phyloP scores from a whole-genome alignment of 2,797 vertebrate genomes.

The Numenius phaeopus region DNA sequence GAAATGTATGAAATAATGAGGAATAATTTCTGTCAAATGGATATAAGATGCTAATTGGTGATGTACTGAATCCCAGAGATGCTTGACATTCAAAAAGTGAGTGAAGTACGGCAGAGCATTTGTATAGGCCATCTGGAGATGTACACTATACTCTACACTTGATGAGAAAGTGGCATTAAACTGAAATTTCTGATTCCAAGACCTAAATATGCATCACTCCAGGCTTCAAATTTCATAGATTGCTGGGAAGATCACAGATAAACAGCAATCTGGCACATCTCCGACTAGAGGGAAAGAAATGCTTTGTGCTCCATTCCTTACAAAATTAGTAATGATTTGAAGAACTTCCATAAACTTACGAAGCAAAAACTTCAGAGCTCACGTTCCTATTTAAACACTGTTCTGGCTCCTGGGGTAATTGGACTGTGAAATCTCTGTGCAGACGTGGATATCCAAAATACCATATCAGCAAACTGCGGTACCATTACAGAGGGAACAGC shows the following conservation, averaged over 20 bases:
- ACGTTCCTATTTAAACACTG: background rate
- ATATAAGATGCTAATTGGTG: conserved; percentile 83
- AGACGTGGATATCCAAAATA: background rate
- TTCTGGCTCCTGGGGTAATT: background rate
- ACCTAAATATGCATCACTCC: conserved; percentile 78
- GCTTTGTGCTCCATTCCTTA: conserved; percentile 1
- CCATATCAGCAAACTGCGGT: background rate
- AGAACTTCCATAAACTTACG: conserved; percentile 7
- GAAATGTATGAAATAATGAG: conserved; percentile 71
- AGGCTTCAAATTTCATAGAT: conserved; percentile 65
- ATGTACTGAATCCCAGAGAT: conserved; percentile 84
- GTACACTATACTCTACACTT: conserved; percentile 69
- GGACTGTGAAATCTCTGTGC: background rate
- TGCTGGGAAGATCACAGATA: conserved; percentile 37
- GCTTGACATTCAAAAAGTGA: conserved; percentile 84
- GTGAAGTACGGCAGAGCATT: conserved; percentile 81
- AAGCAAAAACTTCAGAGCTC: background rate
- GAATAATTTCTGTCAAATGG: conserved; percentile 77
- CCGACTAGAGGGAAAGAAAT: background rate
- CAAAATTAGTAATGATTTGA: conserved; percentile 50
- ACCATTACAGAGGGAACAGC: background rate
- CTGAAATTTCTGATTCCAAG: conserved; percentile 75
- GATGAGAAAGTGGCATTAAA: conserved; percentile 80
- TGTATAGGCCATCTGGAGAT: conserved; percentile 85
- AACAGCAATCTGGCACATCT: conserved; percentile 71